Base-by-base conservation (phyloP, 2,888 invertebrate species). In the Chloromyia formosa region DNA sequence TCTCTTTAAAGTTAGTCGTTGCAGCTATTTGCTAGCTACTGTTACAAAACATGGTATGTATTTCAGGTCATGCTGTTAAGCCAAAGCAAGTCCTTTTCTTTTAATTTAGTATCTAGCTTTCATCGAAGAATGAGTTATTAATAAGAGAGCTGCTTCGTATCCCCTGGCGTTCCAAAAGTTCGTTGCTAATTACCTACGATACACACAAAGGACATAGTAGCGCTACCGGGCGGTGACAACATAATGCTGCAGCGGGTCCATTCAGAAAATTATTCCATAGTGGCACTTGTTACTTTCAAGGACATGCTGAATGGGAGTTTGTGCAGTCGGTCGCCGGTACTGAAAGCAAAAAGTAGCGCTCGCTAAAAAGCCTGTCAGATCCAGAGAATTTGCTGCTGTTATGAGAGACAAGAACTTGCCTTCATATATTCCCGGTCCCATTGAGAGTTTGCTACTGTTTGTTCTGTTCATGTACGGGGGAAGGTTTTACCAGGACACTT, bases 101-200 rank as follows among this genome's bases (percentile, higher is more conserved):
- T 62, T 49, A 49, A 49, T 49, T 12, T 49, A 49, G 49, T 12
- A 49, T n/a, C 49, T 49, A n/a, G 40, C 40, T 62, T 35, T 62
- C 62, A 62, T 40, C 40, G 62, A 62, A 5, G 40, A 62, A 2
- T 23, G 40, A 62, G 40, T 62, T 62, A 62, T 62, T 62, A 62
- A 62, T 62, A 12, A 62, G 35, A 40, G 40, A 62, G 16, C 18
- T 35, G 40, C 40, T 5, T 62, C 16, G 16, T 62, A 18, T 40
- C 40, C 40, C 23, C 4, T 14, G 62, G 16, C 18, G 27, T 14
- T 16, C 62, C 16, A 5, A 16, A 62, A 1, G 1, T 62, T 10
- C 18, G 3, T 40, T 16, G 16, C 27, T 62, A 62, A 62, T 62
- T 40, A 62, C 40, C 40, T 40, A 10, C 35, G 22, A 66, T 42